These are phyloP conservation scores for Vanessa cardui DNA, from an alignment of 2,888 invertebrate species.

Conservation along the genomic window DNA sequence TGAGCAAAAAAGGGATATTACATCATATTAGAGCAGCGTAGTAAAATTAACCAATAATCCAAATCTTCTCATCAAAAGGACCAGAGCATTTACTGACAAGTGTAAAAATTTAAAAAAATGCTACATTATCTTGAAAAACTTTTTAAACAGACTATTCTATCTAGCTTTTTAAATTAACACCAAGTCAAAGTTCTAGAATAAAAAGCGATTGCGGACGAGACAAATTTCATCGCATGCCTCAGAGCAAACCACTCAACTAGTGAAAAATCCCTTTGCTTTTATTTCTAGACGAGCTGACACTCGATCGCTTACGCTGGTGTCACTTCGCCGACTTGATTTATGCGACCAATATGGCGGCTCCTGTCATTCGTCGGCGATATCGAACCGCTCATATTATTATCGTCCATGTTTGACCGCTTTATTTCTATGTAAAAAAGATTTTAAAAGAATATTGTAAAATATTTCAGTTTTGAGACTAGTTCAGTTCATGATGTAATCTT, in stretches of 20 bases:
- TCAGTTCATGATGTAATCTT: neutral
- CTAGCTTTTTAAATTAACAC: conserved; percentile 23
- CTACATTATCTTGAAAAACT: neutral
- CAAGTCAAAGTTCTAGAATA: conserved; percentile 40
- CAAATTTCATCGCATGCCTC: conserved; percentile 75
- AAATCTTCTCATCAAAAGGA: neutral
- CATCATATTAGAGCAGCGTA: too few relatives aligned
- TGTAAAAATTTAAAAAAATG: too few relatives aligned
- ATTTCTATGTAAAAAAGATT: conserved; percentile 23
- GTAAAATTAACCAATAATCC: too few relatives aligned
- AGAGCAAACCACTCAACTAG: conserved; percentile 78
- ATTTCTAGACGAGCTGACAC: conserved; percentile 77
- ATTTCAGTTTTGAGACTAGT: neutral
- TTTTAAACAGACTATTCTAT: neutral
- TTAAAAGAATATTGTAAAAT: conserved; percentile 3
- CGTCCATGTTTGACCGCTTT: conserved; percentile 48
- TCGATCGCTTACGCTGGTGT: conserved; percentile 80
- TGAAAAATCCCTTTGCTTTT: conserved; percentile 76
- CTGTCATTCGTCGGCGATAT: conserved; percentile 73
- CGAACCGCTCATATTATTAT: conserved; percentile 68
- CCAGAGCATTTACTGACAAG: too few relatives aligned
- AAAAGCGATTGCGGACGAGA: conserved; percentile 56
- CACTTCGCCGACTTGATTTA: conserved; percentile 79
- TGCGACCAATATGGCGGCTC: conserved; percentile 79
- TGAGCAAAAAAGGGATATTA: too few relatives aligned